Conservation (phyloP, 2,888 invertebrate genomes). For the Xestia rhomboidea region DNA sequence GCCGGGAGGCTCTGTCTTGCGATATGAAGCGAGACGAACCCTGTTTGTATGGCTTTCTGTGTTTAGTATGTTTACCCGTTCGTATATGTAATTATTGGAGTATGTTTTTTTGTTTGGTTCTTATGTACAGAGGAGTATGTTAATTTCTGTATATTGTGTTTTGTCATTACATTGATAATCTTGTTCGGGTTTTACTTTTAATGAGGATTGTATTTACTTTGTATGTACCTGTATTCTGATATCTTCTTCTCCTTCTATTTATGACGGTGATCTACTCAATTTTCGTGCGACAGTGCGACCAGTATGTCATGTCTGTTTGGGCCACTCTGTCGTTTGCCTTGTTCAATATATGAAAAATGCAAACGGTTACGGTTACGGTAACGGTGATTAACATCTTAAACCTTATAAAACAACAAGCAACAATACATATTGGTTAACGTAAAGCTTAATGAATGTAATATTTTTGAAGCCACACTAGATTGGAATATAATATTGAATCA, state of each 20-base stretch:
- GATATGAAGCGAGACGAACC: constrained; percentile 53
- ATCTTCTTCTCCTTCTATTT: not conserved
- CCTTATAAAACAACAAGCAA: not conserved
- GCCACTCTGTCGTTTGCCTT: not conserved
- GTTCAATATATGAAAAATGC: not conserved
- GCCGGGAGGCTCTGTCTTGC: constrained; percentile 55
- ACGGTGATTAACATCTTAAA: not conserved
- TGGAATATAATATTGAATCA: constrained; percentile 16
- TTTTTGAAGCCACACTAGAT: not conserved
- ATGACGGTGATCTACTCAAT: not conserved
- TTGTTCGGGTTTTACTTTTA: not conserved
- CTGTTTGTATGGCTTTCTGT: constrained; percentile 44
- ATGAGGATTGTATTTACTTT: not conserved
- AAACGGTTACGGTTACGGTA: not conserved
- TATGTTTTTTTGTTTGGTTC: constrained; percentile 13
- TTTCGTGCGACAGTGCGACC: not conserved
- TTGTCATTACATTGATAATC: not conserved
- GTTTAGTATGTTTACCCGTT: constrained; percentile 30
- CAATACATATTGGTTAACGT: not conserved
- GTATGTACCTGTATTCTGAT: not conserved
- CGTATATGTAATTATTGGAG: constrained; percentile 38
- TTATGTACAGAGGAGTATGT: not conserved
- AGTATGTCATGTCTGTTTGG: not conserved
- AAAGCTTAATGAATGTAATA: not conserved
- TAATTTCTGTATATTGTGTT: constrained; percentile 3